Percentiles rank a stretch among this genome's conserved stretches.
These are phyloP conservation scores for Uropsilus gracilis DNA, from an alignment of 2,113 vertebrate genomes.

Conservation along the genomic window DNA sequence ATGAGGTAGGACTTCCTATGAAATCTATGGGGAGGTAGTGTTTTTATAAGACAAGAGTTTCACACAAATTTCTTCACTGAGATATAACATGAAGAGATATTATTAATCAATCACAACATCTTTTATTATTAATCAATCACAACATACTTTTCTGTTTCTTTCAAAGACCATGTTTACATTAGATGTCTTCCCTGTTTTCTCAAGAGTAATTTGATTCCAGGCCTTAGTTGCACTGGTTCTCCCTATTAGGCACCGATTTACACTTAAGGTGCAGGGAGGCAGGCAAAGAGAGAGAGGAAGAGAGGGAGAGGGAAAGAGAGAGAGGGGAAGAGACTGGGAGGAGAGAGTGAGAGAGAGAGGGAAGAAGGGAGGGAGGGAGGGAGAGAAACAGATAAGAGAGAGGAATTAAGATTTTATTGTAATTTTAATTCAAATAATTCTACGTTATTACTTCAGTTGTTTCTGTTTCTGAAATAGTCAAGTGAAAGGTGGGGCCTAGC, in stretches of 20 bases:
- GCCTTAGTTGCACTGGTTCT: constrained; percentile 71
- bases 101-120: background rate
- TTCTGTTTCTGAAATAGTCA: constrained; percentile 83
- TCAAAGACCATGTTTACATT: constrained; percentile 55
- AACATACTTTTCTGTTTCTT: background rate
- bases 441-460: constrained; percentile 76
- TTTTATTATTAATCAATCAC: constrained; percentile 19
- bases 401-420: constrained; percentile 80
- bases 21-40: background rate
- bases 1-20: background rate
- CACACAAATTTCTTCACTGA: constrained; percentile 1
- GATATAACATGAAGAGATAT: background rate
- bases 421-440: constrained; percentile 83
- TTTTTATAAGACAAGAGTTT: background rate
- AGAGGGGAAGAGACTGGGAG: constrained; percentile 60
- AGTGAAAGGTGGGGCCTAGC: constrained; percentile 77
- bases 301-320: background rate
- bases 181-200: constrained; percentile 60
- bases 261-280: constrained; percentile 38
- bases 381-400: background rate
- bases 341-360: constrained; percentile 31
- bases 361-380: no score
- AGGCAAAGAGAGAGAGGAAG: constrained; percentile 61
- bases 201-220: background rate
- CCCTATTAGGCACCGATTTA: constrained; percentile 72